A percentile compares a stretch with the other conserved stretches of the same genome.
phyloP scores from a whole-genome alignment of 2,113 vertebrate genomes.

The Raja brachyura region DNA sequence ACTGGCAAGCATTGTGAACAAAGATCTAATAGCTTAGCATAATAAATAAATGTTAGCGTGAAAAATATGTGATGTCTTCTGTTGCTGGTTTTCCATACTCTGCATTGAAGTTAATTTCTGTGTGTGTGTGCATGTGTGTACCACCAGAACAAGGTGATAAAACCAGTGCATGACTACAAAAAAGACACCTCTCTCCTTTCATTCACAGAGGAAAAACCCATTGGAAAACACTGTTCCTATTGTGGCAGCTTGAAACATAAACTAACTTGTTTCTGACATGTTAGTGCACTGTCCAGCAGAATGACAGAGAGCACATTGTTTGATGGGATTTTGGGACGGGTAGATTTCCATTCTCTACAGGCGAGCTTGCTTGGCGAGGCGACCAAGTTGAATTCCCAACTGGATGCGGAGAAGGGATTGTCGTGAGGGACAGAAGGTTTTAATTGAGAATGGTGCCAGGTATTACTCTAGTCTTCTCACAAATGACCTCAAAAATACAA shows the following conservation, averaged over 20 bases:
- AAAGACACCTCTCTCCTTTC: background rate
- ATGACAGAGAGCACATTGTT: background rate
- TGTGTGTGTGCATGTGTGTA: background rate
- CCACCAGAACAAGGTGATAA: background rate
- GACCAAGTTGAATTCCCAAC: background rate
- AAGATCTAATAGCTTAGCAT: background rate
- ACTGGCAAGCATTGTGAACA: background rate
- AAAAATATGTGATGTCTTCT: background rate
- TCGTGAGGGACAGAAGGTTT: background rate
- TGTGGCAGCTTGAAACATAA: background rate
- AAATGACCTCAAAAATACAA: background rate
- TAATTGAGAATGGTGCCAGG: background rate
- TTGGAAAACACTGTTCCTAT: background rate
- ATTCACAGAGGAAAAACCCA: background rate
- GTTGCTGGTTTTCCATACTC: background rate
- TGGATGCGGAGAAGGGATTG: background rate
- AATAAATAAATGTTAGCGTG: background rate
- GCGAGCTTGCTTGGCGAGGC: too few species aligned
- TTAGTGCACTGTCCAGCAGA: background rate
- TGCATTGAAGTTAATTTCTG: background rate
- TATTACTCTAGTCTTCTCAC: background rate
- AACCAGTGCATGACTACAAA: background rate
- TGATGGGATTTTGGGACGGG: background rate
- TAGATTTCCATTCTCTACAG: background rate
- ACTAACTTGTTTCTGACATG: background rate